Evolutionary conservation across 1,140 invertebrate species (phyloP).

Genomic region (Drosophila kanapiae): DNA sequence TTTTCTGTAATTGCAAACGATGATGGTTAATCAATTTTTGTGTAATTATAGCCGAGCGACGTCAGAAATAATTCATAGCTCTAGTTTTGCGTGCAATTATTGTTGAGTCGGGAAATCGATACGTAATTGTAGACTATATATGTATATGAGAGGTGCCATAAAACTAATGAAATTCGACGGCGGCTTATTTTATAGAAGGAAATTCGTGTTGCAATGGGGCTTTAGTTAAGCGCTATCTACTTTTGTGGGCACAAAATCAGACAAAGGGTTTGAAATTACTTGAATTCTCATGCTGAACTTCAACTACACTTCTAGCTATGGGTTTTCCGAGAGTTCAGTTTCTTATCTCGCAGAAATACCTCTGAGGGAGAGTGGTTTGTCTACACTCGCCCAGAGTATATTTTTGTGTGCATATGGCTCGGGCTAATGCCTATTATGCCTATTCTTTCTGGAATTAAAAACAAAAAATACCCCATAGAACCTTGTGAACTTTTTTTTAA

Average conservation of each 20-base stretch:
- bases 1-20: conserved; percentile 88
- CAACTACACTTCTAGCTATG: too few relatives aligned
- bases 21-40: conserved; percentile 27
- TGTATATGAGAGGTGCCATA: background rate
- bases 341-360: background rate
- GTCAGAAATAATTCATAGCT: conserved; percentile 14
- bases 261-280: background rate
- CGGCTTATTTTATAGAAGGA: background rate
- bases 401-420: too few relatives aligned
- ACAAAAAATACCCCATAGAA: too few relatives aligned
- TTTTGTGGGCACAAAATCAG: too few relatives aligned
- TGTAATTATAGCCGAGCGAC: conserved; percentile 29
- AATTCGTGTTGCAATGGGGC: background rate
- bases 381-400: background rate
- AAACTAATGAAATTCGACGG: conserved; percentile 1
- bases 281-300: background rate
- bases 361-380: background rate
- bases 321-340: background rate
- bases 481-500: too few relatives aligned
- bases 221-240: background rate
- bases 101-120: conserved; percentile 2
- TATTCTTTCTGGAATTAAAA: too few relatives aligned
- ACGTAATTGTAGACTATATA: conserved; percentile 14
- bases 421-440: too few relatives aligned
- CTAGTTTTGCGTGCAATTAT: conserved; percentile 2